Evolutionary conservation across 2,113 vertebrate species (phyloP), one percentile per base, ranked within the genome.

Genomic region (Tachycineta bicolor): DNA sequence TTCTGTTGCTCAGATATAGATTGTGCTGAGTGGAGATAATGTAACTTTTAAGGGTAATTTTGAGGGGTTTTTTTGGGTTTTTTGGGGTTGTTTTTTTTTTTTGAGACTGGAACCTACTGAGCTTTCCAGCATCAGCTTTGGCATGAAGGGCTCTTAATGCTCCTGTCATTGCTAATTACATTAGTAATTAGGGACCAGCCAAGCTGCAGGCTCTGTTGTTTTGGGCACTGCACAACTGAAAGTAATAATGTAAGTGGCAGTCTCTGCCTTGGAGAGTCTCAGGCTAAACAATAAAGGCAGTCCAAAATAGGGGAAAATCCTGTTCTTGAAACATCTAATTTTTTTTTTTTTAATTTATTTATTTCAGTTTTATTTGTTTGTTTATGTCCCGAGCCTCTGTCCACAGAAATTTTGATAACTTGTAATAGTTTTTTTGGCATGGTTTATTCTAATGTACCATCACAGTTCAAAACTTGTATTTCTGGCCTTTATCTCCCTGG

Each of bases 401-500:
- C 41, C 31, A 49, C 56, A 26, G 24, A 39, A 50, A 19, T 41
- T 10, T 71, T 44, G 56, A 17, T 71, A 55, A 14, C 5, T 64
- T 31, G 44, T 67, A 13, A 4, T 50, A 65, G 14, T 16, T 55
- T 39, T 43, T 43, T 64, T 31, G 44, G 62, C 19, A 9, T 34
- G 29, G 14, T 28, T 62, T 53, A 34, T 79, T 79, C 46, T 70
- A 49, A 80, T 43, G 59, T 77, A n/a, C 78, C 67, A 59, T 80
- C 81, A 39, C 46, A 68, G 69, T 20, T 55, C 17, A 85, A 64
- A 96, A 96, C 91, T 85, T 80, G 94, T 23, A 24, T 94, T 96
- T 96, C 87, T 88, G 75, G 75, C 93, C 90, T 94, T 96, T 96
- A 96, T 96, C 94, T 91, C 78, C 89, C 46, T 71, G 24, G 46